These are phyloP conservation scores for Pseudococcus longispinus DNA, from an alignment of 2,888 invertebrate species.

Conservation along the genomic window DNA sequence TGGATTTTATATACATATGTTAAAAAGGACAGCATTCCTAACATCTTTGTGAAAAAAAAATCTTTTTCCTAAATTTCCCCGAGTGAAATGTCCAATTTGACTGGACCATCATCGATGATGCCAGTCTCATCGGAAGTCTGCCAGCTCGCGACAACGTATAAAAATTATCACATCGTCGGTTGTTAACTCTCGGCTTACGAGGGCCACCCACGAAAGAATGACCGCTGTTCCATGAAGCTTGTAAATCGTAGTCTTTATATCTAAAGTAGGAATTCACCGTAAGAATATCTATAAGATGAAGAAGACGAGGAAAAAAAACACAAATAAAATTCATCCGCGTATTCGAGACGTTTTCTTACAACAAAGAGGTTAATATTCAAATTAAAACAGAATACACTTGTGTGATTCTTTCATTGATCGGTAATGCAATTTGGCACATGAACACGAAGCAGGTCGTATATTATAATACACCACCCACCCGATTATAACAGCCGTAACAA, in stretches of 20 bases:
- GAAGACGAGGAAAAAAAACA: neutral
- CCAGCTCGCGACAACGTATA: neutral
- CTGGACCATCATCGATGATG: too few species aligned
- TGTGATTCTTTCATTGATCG: conserved; percentile 7
- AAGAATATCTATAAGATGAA: neutral
- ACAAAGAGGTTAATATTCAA: conserved; percentile 39
- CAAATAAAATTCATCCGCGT: conserved; percentile 17
- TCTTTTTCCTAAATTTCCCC: too few species aligned
- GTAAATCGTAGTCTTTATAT: neutral
- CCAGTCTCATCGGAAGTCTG: neutral
- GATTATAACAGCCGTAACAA: conserved; percentile 27
- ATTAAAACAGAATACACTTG: conserved; percentile 33
- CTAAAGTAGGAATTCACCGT: neutral
- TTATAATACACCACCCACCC: conserved; percentile 43
- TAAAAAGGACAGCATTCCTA: too few species aligned
- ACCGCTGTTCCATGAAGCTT: neutral
- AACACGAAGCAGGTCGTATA: conserved; percentile 3
- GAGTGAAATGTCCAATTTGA: too few species aligned
- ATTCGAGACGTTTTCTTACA: conserved; percentile 8
- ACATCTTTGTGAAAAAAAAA: too few species aligned
- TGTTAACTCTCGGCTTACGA: neutral
- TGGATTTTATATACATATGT: too few species aligned
- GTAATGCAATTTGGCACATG: conserved; percentile 43
- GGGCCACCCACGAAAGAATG: conserved; percentile 6
- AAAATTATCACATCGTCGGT: conserved; percentile 27